A percentile compares a stretch with the other conserved stretches of the same genome.
Conservation (phyloP, 2,888 invertebrate genomes). For the Unio delphinus region DNA sequence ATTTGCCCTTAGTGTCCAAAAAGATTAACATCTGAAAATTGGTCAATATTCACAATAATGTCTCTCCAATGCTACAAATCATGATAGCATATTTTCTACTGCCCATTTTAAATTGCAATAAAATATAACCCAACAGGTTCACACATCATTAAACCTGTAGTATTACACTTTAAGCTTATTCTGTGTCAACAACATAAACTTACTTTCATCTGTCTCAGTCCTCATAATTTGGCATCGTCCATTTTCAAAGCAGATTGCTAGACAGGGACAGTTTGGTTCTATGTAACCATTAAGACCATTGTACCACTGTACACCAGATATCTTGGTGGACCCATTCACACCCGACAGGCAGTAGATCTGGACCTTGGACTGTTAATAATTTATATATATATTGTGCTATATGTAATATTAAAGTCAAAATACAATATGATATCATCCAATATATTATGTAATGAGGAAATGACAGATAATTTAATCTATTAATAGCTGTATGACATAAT, state of each 20-base stretch:
- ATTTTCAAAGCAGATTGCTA: constrained; percentile 90
- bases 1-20: too few relatives aligned
- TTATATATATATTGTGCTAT: background rate
- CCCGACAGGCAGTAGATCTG: constrained; percentile 77
- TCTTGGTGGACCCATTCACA: constrained; percentile 75
- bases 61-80: too few relatives aligned
- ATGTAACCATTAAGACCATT: constrained; percentile 82
- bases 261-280: constrained; percentile 77
- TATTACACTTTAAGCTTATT: background rate
- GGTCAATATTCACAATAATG: too few relatives aligned
- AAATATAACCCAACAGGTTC: background rate
- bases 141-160: background rate
- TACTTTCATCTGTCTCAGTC: constrained; percentile 88
- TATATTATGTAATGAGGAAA: too few relatives aligned
- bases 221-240: constrained; percentile 92
- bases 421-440: too few relatives aligned
- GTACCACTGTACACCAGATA: constrained; percentile 90
- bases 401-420: too few relatives aligned
- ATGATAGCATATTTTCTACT: too few relatives aligned
- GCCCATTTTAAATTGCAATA: too few relatives aligned
- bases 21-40: too few relatives aligned
- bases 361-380: constrained; percentile 79
- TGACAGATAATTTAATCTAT: too few relatives aligned
- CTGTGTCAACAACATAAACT: constrained; percentile 23
- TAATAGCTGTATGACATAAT: too few relatives aligned